Evolutionary conservation across 1,140 invertebrate species (phyloP).

Genomic region (Bilobella aurantiaca): DNA sequence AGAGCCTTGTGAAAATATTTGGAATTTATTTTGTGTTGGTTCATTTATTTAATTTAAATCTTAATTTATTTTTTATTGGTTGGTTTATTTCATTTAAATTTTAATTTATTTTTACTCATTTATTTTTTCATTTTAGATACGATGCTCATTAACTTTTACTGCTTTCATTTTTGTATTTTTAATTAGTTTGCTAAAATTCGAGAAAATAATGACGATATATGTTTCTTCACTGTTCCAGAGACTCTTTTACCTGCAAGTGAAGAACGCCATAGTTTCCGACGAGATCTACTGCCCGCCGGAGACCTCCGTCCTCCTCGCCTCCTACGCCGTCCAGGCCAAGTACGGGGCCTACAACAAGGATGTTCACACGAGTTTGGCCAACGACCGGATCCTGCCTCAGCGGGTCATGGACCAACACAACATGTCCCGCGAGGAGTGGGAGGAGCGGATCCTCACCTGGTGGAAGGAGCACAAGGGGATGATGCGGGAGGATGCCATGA

Average conservation of each 20-base stretch:
- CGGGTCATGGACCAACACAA: conserved; percentile 89
- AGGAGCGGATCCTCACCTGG: conserved; percentile 94
- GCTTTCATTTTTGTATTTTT: no score
- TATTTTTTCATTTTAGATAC: no score
- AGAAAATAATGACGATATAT: no score
- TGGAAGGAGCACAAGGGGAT: conserved; percentile 94
- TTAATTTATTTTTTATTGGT: no score
- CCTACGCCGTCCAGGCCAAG: conserved; percentile 95
- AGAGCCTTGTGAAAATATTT: conserved; percentile 31
- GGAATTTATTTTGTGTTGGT: no score
- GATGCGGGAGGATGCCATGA: conserved; percentile 67
- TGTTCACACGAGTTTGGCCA: conserved; percentile 65
- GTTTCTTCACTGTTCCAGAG: no score
- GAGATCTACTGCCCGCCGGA: conserved; percentile 98
- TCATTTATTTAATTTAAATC: no score
- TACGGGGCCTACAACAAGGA: conserved; percentile 80
- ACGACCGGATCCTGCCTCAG: conserved; percentile 86
- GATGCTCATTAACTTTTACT: no score
- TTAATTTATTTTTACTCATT: no score
- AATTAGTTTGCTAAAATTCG: no score
- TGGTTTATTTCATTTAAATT: conserved; percentile 7
- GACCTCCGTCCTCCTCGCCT: conserved; percentile 91
- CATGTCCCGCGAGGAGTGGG: conserved; percentile 96
- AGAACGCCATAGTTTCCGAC: conserved; percentile 91
- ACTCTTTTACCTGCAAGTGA: conserved; percentile 97